Evolutionary conservation across 2,113 vertebrate genomes (phyloP).

Genomic region (Burhinus bistriatus): DNA sequence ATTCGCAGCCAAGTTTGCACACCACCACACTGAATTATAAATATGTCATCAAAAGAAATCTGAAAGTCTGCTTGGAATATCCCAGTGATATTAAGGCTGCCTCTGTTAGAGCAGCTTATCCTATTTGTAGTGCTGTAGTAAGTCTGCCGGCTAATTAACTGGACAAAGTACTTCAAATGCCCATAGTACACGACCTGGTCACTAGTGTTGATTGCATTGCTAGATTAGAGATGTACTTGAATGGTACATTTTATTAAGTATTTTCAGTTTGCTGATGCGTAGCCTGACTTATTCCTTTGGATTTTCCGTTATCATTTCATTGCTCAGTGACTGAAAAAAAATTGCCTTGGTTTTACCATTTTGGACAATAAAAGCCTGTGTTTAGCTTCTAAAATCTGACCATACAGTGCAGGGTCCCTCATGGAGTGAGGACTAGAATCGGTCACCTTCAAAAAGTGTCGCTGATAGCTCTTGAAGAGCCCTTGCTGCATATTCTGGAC

Average conservation of each 20-base stretch:
- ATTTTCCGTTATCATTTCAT: not conserved
- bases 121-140: not conserved
- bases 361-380: not conserved
- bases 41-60: not conserved
- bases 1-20: not conserved
- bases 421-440: not conserved
- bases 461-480: not conserved
- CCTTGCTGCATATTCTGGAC: not conserved
- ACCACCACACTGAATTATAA: not conserved
- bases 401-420: not conserved
- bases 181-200: not conserved
- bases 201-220: not conserved
- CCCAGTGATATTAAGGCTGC: not conserved
- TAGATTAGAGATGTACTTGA: not conserved
- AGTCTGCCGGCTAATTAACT: not conserved
- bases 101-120: not conserved
- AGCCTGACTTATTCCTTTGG: not conserved
- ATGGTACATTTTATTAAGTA: not conserved
- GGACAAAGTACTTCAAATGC: not conserved
- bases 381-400: not conserved
- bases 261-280: not conserved
- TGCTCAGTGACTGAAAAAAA: not conserved
- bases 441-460: not conserved
- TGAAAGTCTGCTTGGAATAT: not conserved
- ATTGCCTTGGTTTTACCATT: not conserved